Base-by-base conservation (phyloP, 2,888 invertebrate species). In the Acholoe squamosa region DNA sequence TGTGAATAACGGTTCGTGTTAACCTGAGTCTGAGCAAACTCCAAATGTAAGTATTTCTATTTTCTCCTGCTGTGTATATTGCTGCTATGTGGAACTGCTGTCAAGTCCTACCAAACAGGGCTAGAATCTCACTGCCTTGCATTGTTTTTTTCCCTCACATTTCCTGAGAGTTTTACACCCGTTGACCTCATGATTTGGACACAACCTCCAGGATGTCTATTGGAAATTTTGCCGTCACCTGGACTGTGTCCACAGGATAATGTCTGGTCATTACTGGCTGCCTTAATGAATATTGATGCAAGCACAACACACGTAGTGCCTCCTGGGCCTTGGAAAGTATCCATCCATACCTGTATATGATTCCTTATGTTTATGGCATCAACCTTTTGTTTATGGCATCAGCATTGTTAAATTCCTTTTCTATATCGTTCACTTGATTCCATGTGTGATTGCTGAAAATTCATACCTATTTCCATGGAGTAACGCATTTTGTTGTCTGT, bases 211-310 rank as follows among this genome's bases (percentile, higher is more conserved):
- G 43, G 43, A 10, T 43, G 3, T 43, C 43, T 43, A 43, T 43
- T 43, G 10, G 43, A 43, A 10, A 10, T 3, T n/a, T n/a, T n/a
- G n/a, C n/a, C n/a, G n/a, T n/a, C n/a, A n/a, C n/a, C n/a, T 43
- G 43, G 5, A 43, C 43, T 43, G 43, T 3, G 43, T 43, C 43
- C 43, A 43, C 43, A n/a, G n/a, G n/a, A n/a, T n/a, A 43, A 43
- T 43, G 10, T 10, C 43, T 43, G 43, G 43, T 43, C 5, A 43
- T 43, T 43, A 43, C 43, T 43, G 43, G 10, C 43, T 61, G 61
- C 61, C 61, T 61, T 61, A 61, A 61, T 61, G 54, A n/a, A 54
- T 61, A 61, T n/a, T 61, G 61, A 61, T n/a, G 61, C 61, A 61
- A 61, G 61, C 61, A 14, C n/a, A 19, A n/a, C n/a, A 61, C 22